Evolutionary conservation across 30 jellyfish, hydroid and myxozoan species (phyloP).

Genomic region (Sanderia malayensis): DNA sequence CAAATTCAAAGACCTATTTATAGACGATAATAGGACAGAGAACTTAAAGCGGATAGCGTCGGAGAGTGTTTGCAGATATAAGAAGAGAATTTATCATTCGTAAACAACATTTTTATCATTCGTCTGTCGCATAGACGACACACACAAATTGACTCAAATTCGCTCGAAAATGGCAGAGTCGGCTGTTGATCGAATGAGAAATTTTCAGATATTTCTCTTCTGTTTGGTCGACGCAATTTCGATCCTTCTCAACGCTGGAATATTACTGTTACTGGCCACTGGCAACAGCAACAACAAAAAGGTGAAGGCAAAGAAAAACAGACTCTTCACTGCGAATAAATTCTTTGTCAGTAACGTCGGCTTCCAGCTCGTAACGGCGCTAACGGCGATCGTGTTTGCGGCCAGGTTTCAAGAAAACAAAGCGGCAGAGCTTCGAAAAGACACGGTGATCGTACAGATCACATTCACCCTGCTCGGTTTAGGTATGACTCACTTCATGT

Average conservation of each 20-base stretch:
- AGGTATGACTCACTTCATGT: conserved; percentile 53
- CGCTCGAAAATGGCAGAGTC: conserved; percentile 40
- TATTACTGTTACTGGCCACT: conserved; percentile 18
- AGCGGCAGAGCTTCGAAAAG: conserved; percentile 51
- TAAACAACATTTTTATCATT: background rate
- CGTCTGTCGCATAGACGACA: background rate
- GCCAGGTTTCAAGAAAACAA: conserved; percentile 40
- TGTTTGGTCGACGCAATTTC: conserved; percentile 51
- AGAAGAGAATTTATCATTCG: background rate
- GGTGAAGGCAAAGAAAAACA: too few species aligned
- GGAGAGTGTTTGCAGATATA: background rate
- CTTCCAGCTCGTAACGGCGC: conserved; percentile 52
- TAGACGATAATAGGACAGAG: too few species aligned
- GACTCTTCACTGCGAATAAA: conserved; percentile 31
- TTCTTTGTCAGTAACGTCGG: conserved; percentile 45
- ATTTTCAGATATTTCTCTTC: conserved; percentile 59
- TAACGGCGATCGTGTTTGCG: conserved; percentile 47
- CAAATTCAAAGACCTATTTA: too few species aligned
- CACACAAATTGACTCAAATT: too few species aligned
- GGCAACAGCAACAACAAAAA: too few species aligned
- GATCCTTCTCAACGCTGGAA: conserved; percentile 41
- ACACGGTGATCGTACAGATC: conserved; percentile 71
- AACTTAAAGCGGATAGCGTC: background rate
- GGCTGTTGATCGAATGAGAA: conserved; percentile 54
- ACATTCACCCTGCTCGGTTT: conserved; percentile 66